Conservation (phyloP, 2,113 vertebrate genomes). For the Ranitomeya imitator region DNA sequence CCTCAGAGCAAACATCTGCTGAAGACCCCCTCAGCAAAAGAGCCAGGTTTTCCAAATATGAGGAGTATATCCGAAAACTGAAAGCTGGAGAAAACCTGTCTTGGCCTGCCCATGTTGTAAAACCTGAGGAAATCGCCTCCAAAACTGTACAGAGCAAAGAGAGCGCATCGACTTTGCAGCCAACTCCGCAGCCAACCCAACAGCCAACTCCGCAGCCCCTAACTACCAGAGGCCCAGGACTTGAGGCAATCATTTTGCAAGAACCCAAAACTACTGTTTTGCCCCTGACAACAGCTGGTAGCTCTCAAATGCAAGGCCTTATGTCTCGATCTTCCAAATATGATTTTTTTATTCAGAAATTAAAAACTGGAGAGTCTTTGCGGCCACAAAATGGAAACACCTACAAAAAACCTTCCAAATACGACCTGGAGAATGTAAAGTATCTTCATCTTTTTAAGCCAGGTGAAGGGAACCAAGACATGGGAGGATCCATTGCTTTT, state of each 20-base stretch:
- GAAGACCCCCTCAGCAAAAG: constrained; percentile 87
- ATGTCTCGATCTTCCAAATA: constrained; percentile 92
- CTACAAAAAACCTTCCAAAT: constrained; percentile 97
- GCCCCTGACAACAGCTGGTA: constrained; percentile 76
- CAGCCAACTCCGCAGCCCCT: constrained; percentile 70
- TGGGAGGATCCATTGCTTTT: constrained; percentile 98
- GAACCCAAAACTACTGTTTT: constrained; percentile 89
- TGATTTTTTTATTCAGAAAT: constrained; percentile 96
- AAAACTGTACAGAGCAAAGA: constrained; percentile 80
- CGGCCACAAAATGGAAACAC: constrained; percentile 91
- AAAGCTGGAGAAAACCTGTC: constrained; percentile 92
- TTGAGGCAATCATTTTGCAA: constrained; percentile 77
- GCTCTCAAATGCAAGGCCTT: constrained; percentile 86
- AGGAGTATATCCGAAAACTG: constrained; percentile 97
- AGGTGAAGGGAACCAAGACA: constrained; percentile 92
- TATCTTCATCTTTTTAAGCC: constrained; percentile 98
- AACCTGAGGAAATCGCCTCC: constrained; percentile 81
- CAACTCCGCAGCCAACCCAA: constrained; percentile 64
- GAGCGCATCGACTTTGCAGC: constrained; percentile 44
- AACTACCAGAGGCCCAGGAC: constrained; percentile 72
- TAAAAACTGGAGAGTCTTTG: constrained; percentile 91
- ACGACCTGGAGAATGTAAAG: constrained; percentile 96
- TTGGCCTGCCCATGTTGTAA: constrained; percentile 84
- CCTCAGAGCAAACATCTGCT: constrained; percentile 74
- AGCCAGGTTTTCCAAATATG: constrained; percentile 95